Conservation (phyloP, 2,113 vertebrate genomes). For the Apistogramma diplotaenia region DNA sequence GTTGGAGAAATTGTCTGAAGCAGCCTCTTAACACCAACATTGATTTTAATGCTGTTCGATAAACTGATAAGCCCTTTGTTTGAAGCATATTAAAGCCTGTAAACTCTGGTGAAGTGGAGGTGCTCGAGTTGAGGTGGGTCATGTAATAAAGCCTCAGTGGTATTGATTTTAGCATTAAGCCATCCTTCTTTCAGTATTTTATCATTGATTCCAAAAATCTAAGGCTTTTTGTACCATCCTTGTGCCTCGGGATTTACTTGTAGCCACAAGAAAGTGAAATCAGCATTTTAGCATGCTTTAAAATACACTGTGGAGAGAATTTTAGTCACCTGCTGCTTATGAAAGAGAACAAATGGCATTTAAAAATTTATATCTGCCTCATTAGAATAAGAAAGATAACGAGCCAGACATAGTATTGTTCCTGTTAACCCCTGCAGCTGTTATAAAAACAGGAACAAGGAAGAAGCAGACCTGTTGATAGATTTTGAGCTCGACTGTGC, state of each 20-base stretch:
- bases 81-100: background rate
- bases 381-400: slow-evolving; percentile 12
- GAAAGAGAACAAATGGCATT: slow-evolving; percentile 25
- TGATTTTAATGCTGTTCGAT: background rate
- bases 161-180: background rate
- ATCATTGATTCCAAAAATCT: background rate
- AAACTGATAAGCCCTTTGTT: background rate
- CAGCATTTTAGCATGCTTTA: background rate
- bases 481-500: background rate
- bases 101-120: background rate
- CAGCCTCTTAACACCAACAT: background rate
- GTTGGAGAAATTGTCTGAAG: background rate
- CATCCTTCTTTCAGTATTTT: background rate
- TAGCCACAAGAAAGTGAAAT: background rate
- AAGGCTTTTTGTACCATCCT: background rate
- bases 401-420: background rate
- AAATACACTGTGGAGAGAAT: background rate
- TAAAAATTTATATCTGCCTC: slow-evolving; percentile 7
- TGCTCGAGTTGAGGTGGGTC: background rate
- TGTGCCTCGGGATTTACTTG: background rate
- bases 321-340: background rate
- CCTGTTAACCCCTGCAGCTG: background rate
- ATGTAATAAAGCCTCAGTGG: background rate
- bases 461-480: background rate
- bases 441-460: background rate